These are phyloP conservation scores for Oenanthe oenanthe DNA, from an alignment of 2,113 vertebrate species.

Conservation along the genomic window DNA sequence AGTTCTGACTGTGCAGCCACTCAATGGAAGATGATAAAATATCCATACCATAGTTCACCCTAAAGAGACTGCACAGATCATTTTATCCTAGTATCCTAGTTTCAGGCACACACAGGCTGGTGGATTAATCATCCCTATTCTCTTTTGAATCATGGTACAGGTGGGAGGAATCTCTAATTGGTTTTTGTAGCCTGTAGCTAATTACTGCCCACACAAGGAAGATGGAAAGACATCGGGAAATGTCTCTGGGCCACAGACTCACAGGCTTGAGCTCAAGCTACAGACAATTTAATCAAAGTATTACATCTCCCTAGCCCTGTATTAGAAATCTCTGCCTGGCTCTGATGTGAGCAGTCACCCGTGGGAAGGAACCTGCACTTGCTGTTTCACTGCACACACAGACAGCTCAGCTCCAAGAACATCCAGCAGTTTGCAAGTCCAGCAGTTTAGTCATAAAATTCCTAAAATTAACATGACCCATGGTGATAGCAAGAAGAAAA, in stretches of 20 bases:
- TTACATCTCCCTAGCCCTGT: background rate
- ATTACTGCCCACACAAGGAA: conserved; percentile 20
- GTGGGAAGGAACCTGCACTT: background rate
- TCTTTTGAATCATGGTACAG: background rate
- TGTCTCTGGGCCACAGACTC: background rate
- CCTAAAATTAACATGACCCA: background rate
- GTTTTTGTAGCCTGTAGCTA: conserved; percentile 15
- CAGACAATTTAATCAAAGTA: background rate
- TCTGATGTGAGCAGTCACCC: background rate
- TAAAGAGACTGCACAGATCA: background rate
- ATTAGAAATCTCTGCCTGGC: background rate
- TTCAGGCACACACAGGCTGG: background rate
- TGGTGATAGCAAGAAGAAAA: background rate
- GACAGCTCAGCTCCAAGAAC: background rate
- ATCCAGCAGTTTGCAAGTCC: background rate
- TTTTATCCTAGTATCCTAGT: background rate
- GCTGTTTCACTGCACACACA: background rate
- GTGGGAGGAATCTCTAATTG: conserved; percentile 39
- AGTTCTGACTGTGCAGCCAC: background rate
- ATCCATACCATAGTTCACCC: background rate
- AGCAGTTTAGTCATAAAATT: background rate
- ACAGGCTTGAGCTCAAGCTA: background rate
- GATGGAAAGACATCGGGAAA: background rate
- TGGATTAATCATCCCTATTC: conserved; percentile 41
- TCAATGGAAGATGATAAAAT: background rate